Conservation (phyloP, 2,113 vertebrate species). For the Mus musculus region DNA sequence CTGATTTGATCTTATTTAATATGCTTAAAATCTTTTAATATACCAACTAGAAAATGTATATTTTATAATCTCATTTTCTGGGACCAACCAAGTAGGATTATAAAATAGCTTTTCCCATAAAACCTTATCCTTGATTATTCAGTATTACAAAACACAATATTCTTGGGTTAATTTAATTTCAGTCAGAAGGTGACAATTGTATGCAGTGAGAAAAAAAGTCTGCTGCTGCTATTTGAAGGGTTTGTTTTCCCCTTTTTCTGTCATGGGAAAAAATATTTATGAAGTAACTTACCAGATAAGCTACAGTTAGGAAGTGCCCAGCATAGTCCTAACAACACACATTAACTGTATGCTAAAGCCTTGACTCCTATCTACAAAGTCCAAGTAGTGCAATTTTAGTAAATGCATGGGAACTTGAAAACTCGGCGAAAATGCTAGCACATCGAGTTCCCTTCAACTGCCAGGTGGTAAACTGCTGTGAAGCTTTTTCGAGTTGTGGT, state of each 20-base stretch:
- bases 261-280: constrained; percentile 40
- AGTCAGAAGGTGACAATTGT: constrained; percentile 78
- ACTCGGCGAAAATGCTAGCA: constrained; percentile 23
- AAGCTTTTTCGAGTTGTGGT: constrained; percentile 73
- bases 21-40: constrained; percentile 25
- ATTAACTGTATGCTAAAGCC: neutral
- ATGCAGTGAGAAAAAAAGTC: constrained; percentile 67
- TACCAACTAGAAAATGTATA: constrained; percentile 30
- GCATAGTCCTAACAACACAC: neutral
- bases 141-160: constrained; percentile 59
- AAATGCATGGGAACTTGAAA: neutral
- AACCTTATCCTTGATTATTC: constrained; percentile 62
- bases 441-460: constrained; percentile 49
- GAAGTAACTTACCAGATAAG: constrained; percentile 51
- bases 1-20: neutral
- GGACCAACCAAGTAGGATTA: constrained; percentile 32
- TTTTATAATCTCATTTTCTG: constrained; percentile 41
- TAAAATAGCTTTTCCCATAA: constrained; percentile 52
- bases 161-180: constrained; percentile 63
- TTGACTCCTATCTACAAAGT: neutral
- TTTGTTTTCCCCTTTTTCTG: neutral
- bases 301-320: constrained; percentile 3
- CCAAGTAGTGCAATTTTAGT: neutral
- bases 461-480: constrained; percentile 70
- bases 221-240: constrained; percentile 52